Conservation (phyloP, 2,888 invertebrate species). For the Muschampia plurimacula region DNA sequence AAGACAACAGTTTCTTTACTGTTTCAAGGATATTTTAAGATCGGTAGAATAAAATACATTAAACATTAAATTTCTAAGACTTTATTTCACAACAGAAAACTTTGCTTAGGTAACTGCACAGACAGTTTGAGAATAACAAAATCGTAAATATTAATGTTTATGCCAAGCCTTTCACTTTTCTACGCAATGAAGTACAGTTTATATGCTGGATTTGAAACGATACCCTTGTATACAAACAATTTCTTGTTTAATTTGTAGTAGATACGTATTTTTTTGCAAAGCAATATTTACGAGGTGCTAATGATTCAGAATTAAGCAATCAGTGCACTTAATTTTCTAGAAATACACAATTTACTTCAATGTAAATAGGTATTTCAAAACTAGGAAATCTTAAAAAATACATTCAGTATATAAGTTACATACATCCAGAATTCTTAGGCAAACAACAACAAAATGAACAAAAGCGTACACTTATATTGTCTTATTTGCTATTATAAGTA, state of each 20-base stretch:
- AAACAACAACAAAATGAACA: not conserved
- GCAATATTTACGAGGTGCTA: no score
- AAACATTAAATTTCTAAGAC: constrained; percentile 7
- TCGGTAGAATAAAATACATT: not conserved
- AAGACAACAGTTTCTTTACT: constrained; percentile 9
- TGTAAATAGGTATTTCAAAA: no score
- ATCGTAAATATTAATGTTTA: constrained; percentile 38
- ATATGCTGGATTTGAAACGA: constrained; percentile 20
- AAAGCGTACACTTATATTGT: no score
- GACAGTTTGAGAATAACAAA: constrained; percentile 31
- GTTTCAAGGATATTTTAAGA: constrained; percentile 7
- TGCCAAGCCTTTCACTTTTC: constrained; percentile 37
- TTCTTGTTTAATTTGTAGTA: no score
- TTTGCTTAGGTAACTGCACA: constrained; percentile 25
- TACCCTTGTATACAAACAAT: not conserved
- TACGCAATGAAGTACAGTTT: constrained; percentile 35
- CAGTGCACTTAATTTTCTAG: no score
- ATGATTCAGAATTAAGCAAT: no score
- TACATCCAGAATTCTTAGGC: not conserved
- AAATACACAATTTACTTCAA: no score
- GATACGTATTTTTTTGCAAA: no score
- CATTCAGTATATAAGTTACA: not conserved
- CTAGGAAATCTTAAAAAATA: not conserved
- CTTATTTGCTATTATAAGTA: no score
- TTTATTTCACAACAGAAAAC: constrained; percentile 27